Percentiles rank a stretch among this genome's conserved stretches.
phyloP scores from a whole-genome alignment of 1,140 invertebrate genomes.

The Grapholita molesta region DNA sequence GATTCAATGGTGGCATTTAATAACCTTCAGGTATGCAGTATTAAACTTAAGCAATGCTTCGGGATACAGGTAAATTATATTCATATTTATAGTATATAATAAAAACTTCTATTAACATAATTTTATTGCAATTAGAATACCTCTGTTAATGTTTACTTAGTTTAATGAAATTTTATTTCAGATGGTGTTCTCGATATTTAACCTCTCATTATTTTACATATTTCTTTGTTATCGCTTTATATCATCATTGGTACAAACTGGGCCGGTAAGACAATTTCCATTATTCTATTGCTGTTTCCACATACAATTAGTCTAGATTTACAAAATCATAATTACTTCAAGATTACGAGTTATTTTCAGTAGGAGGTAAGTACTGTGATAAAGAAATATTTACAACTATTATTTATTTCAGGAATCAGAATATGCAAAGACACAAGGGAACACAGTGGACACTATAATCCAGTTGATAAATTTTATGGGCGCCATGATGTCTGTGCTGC shows the following conservation, averaged over 20 bases:
- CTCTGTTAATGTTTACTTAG: not conserved
- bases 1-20: not conserved
- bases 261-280: not conserved
- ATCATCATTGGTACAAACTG: not conserved
- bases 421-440: no score
- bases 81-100: no score
- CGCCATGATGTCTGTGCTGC: not conserved
- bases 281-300: no score
- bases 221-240: not conserved
- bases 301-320: no score
- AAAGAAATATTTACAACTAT: no score
- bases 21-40: not conserved
- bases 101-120: no score
- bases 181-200: not conserved
- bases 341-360: no score
- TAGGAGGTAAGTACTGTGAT: no score
- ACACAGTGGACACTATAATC: not conserved
- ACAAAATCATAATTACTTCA: no score
- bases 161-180: not conserved
- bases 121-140: not conserved
- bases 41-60: not conserved
- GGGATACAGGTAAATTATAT: not conserved
- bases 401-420: not conserved
- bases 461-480: not conserved
- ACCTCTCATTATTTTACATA: not conserved